Evolutionary conservation across 2,888 invertebrate species (phyloP).

Genomic region (Neoaliturus tenellus): DNA sequence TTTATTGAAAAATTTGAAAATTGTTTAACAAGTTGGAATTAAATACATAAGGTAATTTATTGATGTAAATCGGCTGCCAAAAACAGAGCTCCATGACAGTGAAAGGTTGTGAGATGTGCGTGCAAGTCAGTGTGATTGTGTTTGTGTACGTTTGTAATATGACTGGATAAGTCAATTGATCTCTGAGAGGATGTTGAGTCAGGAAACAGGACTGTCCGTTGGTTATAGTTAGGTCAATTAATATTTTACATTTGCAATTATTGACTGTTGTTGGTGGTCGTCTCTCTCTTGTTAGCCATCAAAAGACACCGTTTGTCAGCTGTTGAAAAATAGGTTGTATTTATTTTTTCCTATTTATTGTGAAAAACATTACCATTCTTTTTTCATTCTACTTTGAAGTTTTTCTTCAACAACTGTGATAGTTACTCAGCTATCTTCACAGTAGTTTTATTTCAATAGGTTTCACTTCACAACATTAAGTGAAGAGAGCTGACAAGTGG

Average conservation of each 20-base stretch:
- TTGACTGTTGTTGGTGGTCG: no score
- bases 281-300: not conserved
- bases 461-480: no score
- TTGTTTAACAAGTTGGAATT: no score
- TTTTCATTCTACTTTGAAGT: no score
- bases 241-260: not conserved
- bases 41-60: no score
- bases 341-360: no score
- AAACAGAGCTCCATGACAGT: not conserved
- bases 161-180: conserved; percentile 34
- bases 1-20: no score
- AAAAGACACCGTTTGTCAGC: not conserved
- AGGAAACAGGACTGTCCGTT: conserved; percentile 14
- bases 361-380: no score
- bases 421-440: no score
- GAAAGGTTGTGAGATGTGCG: not conserved
- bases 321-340: no score
- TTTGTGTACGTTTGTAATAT: not conserved
- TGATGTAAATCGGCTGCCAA: not conserved
- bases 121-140: not conserved
- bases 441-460: no score
- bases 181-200: conserved; percentile 17
- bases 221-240: conserved; percentile 8
- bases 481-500: not conserved
- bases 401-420: no score